These are phyloP conservation scores for Leptobrachium ailaonicum DNA, from an alignment of 2,113 vertebrate genomes.

Conservation along the genomic window DNA sequence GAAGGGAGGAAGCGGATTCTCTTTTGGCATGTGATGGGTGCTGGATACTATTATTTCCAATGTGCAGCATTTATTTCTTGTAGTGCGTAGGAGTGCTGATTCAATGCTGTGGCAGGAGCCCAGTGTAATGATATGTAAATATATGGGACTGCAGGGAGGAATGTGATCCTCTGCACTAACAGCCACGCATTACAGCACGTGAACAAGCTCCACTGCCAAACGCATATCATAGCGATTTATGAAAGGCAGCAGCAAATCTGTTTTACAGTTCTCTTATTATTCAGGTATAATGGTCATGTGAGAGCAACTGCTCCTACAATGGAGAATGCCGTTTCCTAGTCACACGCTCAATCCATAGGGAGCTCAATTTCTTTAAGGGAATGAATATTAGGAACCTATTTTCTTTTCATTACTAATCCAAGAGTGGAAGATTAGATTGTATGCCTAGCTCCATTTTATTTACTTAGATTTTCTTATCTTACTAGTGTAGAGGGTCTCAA, in stretches of 20 bases:
- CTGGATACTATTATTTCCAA: not conserved
- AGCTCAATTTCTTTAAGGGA: not conserved
- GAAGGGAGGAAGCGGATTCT: too few species aligned
- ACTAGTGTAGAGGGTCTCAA: too few species aligned
- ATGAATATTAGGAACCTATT: too few species aligned
- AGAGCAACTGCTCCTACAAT: constrained; percentile 18
- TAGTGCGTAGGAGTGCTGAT: not conserved
- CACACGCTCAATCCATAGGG: constrained; percentile 25
- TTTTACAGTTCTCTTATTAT: not conserved
- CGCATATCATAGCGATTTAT: not conserved
- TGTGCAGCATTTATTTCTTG: not conserved
- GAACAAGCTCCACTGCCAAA: too few species aligned
- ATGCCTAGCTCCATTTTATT: too few species aligned
- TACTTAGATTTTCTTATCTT: too few species aligned
- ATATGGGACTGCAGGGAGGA: constrained; percentile 37
- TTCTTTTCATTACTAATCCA: too few species aligned
- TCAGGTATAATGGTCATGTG: not conserved
- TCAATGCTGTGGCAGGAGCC: constrained; percentile 52
- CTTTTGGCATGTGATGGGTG: not conserved
- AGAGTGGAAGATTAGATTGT: too few species aligned
- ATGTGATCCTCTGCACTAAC: constrained; percentile 45
- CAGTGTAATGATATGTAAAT: constrained; percentile 59
- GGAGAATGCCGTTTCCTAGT: constrained; percentile 9
- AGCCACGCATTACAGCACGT: not conserved
- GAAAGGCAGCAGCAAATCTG: not conserved